Base-by-base conservation (phyloP, 2,113 vertebrate species). In the Ranitomeya variabilis region DNA sequence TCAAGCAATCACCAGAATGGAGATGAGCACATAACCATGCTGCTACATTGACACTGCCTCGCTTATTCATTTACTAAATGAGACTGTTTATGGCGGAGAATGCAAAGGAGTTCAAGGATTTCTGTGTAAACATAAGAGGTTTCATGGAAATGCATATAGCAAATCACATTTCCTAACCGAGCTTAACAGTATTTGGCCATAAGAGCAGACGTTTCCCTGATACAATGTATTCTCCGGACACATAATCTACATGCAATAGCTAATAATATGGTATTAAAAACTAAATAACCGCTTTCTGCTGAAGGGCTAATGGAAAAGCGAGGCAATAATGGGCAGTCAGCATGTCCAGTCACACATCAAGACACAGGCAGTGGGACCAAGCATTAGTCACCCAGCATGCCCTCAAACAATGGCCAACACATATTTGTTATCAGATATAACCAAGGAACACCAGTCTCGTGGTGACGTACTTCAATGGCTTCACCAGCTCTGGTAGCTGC, bases 301-400 rank as follows among this genome's bases (percentile, higher is more conserved):
- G 10, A 78, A 64, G 21, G 74, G 15, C 76, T 86, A 86, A 64
- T 78, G 21, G 74, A 6, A 78, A 86, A 64, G 85, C 76, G 7
- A 64, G 74, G n/a, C 31, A 76, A 66, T 86, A 78, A 86, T 51
- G 71, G 66, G 59, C 60, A 60, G 71, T 62, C 59, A 78, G 59
- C 73, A 66, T 86, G 31, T 78, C 37, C 84, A 26, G 55, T 81
- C 84, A 76, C 84, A 76, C 57, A 77, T 60, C 84, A 60, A 26
- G 31, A 14, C 71, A 31, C 67, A 45, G 85, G 10, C 55, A 52
- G 55, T 21, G 19, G 52, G 13, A 37, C 12, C 54, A 51, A 18
- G 19, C 57, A 76, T 86, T 78, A 79, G 74, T 52, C 85, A 79
- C 37, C 79, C 85, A 64, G 73, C 76, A 59, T 62, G 71, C 73